Conservation (phyloP, 2,888 invertebrate genomes). For the Acanthosoma haemorrhoidale region DNA sequence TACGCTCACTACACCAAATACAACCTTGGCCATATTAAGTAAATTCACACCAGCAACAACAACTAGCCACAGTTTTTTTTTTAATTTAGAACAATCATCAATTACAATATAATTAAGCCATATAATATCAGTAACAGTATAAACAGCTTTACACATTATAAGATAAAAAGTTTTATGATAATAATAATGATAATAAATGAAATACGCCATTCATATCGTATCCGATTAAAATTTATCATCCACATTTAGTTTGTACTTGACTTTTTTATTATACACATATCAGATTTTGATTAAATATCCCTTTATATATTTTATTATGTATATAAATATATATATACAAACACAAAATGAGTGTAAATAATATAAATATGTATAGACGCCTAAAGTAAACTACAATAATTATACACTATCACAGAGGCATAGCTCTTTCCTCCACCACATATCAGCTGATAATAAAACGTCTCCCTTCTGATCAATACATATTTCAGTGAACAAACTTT, state of each 20-base stretch:
- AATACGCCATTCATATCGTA: neutral
- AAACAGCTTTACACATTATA: constrained; percentile 2
- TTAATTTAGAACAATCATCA: neutral
- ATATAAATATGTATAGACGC: neutral
- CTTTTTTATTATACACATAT: neutral
- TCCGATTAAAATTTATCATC: neutral
- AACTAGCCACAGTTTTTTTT: neutral
- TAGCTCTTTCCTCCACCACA: constrained; percentile 30
- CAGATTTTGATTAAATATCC: neutral
- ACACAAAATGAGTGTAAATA: constrained; percentile 1
- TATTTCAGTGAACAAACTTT: constrained; percentile 2
- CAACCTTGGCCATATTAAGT: constrained; percentile 3
- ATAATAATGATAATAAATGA: constrained; percentile 6
- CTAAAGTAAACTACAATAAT: constrained; percentile 14
- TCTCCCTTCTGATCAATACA: neutral
- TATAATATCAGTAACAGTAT: constrained; percentile 5
- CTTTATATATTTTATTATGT: neutral
- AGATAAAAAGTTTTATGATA: neutral
- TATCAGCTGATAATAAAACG: constrained; percentile 12
- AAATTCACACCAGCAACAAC: constrained; percentile 7
- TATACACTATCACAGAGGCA: constrained; percentile 30
- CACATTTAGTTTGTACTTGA: neutral
- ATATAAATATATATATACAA: neutral
- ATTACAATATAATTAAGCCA: constrained; percentile 10
- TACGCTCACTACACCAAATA: neutral